Evolutionary conservation across 2,113 vertebrate species (phyloP), one percentile per base, ranked within the genome.

Genomic region (Myiagra hebetior): DNA sequence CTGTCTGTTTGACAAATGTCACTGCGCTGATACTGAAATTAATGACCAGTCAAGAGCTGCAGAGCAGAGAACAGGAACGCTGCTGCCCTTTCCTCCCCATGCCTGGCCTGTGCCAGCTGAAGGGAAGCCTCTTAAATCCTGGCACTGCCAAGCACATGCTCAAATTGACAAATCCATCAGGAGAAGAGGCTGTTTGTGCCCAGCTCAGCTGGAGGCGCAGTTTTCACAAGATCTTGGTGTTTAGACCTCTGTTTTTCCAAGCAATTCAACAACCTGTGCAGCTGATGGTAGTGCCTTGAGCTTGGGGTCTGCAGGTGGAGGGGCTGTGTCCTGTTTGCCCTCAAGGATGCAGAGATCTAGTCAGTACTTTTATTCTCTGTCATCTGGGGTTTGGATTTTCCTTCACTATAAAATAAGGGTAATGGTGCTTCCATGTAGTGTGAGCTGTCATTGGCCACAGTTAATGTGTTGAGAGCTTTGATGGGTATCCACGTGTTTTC

Each of bases 1-100:
- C 77, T 84, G 86, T 83, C 93, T 87, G 85, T 93, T 89, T 96
- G 94, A 96, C 91, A 95, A 96, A 96, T 96, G 93, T 72, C 87
- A 85, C 73, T 72, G 72, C 12, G 0, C 85, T 65, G 69, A 81
- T 81, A 75, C 72, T 85, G 74, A 72, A 86, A 77, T 95, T 95
- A 94, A 96, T 93, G 90, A 85, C 72, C 44, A 70, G 84, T 65
- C 85, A 70, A 85, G 92, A 94, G 70, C 85, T 72, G 65, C 80
- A 53, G 88, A 86, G 70, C 2, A 0, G 75, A 59, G 84, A 75
- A 28, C 47, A 56, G 80, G 64, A 88, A 47, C 2, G 1, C 56
- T 64, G 59, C 75, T 94, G 92, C 83, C 91, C 91, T 96, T 92
- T 82, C 60, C 81, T 89, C 67, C 64, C 78, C 0, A 0, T 21